Percentiles rank a stretch among this genome's conserved stretches.
phyloP scores from a whole-genome alignment of 2,888 invertebrate species.

The Pycnomerus fuliginosus region DNA sequence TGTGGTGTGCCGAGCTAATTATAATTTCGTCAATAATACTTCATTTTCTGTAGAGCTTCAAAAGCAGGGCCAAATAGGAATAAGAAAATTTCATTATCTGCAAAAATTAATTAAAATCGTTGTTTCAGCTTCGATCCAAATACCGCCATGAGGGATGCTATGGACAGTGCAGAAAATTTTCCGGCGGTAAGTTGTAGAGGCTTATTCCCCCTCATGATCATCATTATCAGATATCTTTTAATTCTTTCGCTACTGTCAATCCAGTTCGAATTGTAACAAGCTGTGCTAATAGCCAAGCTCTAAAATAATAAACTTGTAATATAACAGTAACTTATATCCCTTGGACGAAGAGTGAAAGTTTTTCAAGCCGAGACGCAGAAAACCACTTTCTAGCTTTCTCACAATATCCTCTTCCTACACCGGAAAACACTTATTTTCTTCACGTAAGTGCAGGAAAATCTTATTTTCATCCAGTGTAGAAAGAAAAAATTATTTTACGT shows the following conservation, averaged over 20 bases:
- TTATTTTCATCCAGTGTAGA: no score
- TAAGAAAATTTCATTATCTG: neutral
- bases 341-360: no score
- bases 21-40: no score
- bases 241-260: neutral
- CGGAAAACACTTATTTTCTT: no score
- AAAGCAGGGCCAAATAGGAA: neutral
- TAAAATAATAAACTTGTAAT: no score
- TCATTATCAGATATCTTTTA: neutral
- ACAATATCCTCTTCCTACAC: no score
- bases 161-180: neutral
- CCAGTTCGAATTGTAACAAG: neutral
- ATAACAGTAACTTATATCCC: no score
- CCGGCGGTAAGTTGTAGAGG: neutral
- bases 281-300: neutral
- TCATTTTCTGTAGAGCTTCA: constrained; percentile 13
- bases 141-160: neutral
- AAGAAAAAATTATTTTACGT: no score
- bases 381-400: no score
- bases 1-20: no score
- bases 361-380: no score
- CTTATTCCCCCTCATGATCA: neutral
- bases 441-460: no score
- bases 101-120: neutral
- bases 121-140: neutral